Conservation (phyloP, 2,888 invertebrate genomes). For the Ametastegia equiseti region DNA sequence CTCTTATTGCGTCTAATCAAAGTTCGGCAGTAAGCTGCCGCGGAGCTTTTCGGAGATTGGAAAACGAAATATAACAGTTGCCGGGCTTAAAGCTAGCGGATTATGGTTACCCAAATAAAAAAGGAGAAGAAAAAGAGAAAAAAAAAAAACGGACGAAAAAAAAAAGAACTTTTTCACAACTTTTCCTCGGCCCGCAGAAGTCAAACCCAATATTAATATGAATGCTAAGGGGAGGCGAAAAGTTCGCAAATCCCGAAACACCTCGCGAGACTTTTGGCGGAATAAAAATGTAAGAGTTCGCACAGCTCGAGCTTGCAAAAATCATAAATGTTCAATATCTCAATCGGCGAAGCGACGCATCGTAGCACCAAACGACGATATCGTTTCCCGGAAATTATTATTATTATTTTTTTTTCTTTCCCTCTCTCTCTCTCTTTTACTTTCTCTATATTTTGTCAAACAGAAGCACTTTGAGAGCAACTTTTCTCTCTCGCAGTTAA, state of each 20-base stretch:
- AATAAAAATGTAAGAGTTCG: conserved; percentile 30
- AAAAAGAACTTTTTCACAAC: conserved; percentile 26
- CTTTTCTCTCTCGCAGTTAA: conserved; percentile 40
- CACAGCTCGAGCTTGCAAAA: background rate
- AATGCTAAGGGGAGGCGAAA: conserved; percentile 6
- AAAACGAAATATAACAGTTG: conserved; percentile 44
- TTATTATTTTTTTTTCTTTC: background rate
- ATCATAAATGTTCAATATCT: background rate
- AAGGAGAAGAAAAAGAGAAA: too few species aligned
- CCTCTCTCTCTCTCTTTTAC: background rate
- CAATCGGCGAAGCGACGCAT: background rate
- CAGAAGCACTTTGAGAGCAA: background rate
- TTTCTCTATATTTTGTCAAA: background rate
- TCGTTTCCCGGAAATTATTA: too few species aligned
- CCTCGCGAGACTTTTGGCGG: background rate
- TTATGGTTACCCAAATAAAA: conserved; percentile 15
- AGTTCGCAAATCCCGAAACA: background rate
- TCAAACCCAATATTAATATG: conserved; percentile 40
- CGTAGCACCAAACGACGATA: background rate
- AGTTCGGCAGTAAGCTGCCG: conserved; percentile 44
- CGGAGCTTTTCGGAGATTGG: conserved; percentile 45
- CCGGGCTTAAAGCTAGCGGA: conserved; percentile 32
- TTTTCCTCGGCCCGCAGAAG: conserved; percentile 22
- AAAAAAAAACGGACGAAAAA: too few species aligned
- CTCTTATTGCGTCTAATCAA: conserved; percentile 45